phyloP scores from a whole-genome alignment of 2,888 invertebrate genomes.

The Philhelius pedissequus region DNA sequence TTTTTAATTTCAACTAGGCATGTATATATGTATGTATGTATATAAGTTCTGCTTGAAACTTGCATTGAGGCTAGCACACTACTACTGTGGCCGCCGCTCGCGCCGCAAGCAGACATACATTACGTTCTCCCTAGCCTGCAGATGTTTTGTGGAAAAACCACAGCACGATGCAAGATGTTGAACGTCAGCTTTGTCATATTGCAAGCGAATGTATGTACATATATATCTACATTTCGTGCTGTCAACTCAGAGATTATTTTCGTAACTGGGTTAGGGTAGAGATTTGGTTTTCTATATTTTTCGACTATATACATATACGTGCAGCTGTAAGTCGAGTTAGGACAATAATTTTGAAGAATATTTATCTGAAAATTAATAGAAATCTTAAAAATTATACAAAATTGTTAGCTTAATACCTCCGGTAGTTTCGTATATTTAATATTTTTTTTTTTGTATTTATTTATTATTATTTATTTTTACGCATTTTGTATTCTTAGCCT shows the following conservation, averaged over 20 bases:
- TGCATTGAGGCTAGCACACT: constrained; percentile 10
- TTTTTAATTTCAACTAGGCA: constrained; percentile 21
- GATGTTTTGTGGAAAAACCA: not conserved
- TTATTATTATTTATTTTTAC: too few species aligned
- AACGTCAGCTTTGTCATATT: constrained; percentile 31
- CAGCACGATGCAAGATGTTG: constrained; percentile 25
- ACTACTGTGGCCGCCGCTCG: too few species aligned
- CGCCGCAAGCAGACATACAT: constrained; percentile 30
- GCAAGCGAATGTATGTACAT: not conserved
- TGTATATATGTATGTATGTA: too few species aligned
- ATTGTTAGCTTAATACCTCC: too few species aligned
- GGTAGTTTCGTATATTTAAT: too few species aligned
- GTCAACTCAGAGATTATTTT: constrained; percentile 31
- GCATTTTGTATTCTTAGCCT: too few species aligned
- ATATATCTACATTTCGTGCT: constrained; percentile 30
- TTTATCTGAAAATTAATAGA: too few species aligned
- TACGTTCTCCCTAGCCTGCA: constrained; percentile 39
- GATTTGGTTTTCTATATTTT: not conserved
- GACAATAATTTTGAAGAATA: too few species aligned
- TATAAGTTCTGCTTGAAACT: not conserved
- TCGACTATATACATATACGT: not conserved
- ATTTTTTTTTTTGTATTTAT: too few species aligned
- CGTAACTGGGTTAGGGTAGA: not conserved
- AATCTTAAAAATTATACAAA: too few species aligned
- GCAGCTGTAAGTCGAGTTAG: too few species aligned